Conservation (phyloP, 2,888 invertebrate species). For the Mystacides longicornis region DNA sequence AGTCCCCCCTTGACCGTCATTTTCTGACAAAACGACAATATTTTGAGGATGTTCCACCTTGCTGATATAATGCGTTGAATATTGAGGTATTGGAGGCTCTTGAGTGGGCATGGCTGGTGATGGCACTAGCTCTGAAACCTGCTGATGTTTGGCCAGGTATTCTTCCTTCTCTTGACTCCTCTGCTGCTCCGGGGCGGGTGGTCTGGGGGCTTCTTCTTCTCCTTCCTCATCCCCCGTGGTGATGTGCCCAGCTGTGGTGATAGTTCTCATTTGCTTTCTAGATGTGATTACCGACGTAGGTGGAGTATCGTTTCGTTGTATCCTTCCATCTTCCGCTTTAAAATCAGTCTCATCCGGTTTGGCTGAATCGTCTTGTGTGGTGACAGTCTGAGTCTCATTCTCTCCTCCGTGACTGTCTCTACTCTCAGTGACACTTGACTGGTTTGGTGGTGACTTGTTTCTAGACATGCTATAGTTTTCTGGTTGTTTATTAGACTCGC, state of each 20-base stretch:
- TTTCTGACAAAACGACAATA: slow-evolving; percentile 10
- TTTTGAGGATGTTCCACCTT: slow-evolving; percentile 16
- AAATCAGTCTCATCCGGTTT: slow-evolving; percentile 12
- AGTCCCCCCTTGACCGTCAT: slow-evolving; percentile 11
- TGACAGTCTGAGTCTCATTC: background rate
- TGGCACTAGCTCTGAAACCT: slow-evolving; percentile 35
- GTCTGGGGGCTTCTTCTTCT: slow-evolving; percentile 26
- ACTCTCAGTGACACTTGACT: background rate
- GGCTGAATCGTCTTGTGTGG: background rate
- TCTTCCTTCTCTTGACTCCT: slow-evolving; percentile 26
- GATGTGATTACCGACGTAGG: slow-evolving; percentile 50
- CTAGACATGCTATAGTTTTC: slow-evolving; percentile 21
- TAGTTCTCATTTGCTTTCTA: slow-evolving; percentile 50
- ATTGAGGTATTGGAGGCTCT: slow-evolving; percentile 28
- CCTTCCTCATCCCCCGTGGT: slow-evolving; percentile 31
- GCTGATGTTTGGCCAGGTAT: slow-evolving; percentile 27
- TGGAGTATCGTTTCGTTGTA: slow-evolving; percentile 24
- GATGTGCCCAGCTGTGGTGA: slow-evolving; percentile 55
- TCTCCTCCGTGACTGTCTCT: background rate
- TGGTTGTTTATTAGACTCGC: slow-evolving; percentile 13
- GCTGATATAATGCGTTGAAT: background rate
- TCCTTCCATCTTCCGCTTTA: background rate
- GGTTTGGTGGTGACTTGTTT: background rate
- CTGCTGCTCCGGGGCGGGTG: slow-evolving; percentile 7
- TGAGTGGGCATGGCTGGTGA: slow-evolving; percentile 30